phyloP scores from a whole-genome alignment of 2,797 vertebrate genomes.

The Gallinago nigripennis region DNA sequence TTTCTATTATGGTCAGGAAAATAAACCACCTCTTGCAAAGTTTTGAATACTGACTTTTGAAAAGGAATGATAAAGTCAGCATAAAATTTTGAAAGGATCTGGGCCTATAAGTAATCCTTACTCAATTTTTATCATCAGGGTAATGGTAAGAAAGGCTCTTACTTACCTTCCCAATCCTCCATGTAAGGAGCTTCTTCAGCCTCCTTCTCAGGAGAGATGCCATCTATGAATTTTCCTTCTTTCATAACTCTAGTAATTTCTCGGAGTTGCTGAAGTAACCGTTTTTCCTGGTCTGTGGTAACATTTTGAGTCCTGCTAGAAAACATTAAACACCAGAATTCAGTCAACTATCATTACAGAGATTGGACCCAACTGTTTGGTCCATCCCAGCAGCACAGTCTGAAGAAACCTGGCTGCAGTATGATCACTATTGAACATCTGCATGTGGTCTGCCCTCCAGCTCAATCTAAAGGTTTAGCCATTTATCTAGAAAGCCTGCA shows the following conservation, averaged over 20 bases:
- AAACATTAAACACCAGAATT: conserved; percentile 50
- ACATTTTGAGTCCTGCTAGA: conserved; percentile 79
- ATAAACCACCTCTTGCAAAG: neutral
- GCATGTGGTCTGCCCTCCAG: neutral
- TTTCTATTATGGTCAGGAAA: neutral
- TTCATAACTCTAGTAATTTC: conserved; percentile 94
- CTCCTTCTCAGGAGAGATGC: conserved; percentile 83
- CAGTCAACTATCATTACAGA: neutral
- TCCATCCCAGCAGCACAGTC: neutral
- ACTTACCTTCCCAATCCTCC: conserved; percentile 87
- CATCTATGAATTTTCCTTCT: conserved; percentile 88
- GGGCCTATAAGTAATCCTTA: neutral
- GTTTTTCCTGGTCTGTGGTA: conserved; percentile 89
- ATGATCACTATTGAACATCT: neutral
- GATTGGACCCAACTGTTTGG: neutral
- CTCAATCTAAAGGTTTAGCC: neutral
- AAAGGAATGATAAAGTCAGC: neutral
- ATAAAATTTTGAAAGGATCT: neutral
- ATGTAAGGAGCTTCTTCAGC: conserved; percentile 87
- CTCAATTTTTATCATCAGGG: neutral
- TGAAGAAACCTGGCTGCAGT: neutral
- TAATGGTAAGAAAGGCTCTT: neutral
- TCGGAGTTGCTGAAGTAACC: conserved; percentile 88
- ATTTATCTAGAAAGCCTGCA: neutral
- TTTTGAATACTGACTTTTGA: conserved; percentile 1